These are phyloP conservation scores for Papilio aristodemus DNA, from an alignment of 1,140 invertebrate genomes.

Conservation along the genomic window DNA sequence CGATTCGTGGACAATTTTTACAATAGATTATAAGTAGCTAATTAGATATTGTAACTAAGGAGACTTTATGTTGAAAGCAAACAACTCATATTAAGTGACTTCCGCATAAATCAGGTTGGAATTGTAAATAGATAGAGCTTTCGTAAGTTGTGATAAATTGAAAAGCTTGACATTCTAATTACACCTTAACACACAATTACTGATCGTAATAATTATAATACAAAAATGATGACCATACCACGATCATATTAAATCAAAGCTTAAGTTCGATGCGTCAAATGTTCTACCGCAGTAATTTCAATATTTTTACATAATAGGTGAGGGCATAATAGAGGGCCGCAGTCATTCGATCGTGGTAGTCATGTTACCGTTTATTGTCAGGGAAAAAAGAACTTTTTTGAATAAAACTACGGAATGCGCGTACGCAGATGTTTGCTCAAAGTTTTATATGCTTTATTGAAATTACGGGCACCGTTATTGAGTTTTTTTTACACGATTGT, in stretches of 20 bases:
- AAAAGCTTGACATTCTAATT: too few species aligned
- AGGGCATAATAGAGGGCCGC: slow-evolving; percentile 40
- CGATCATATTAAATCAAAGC: neutral
- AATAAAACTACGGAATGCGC: slow-evolving; percentile 57
- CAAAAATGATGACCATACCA: neutral
- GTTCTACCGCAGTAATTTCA: slow-evolving; percentile 35
- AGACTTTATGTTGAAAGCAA: too few species aligned
- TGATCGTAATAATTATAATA: too few species aligned
- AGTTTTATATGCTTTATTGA: slow-evolving; percentile 66
- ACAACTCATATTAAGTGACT: too few species aligned
- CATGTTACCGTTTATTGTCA: slow-evolving; percentile 65
- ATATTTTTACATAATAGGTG: slow-evolving; percentile 51
- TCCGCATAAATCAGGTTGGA: too few species aligned
- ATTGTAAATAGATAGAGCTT: too few species aligned
- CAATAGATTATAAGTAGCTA: neutral
- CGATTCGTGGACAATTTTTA: slow-evolving; percentile 19
- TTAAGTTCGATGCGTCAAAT: slow-evolving; percentile 10
- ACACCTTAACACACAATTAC: too few species aligned
- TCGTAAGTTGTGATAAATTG: too few species aligned
- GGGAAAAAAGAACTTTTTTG: slow-evolving; percentile 60
- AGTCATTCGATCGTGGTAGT: slow-evolving; percentile 63
- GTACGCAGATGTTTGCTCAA: slow-evolving; percentile 69
- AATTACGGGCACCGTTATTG: slow-evolving; percentile 61
- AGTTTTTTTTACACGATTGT: slow-evolving; percentile 53
- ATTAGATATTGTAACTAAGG: neutral